These are phyloP conservation scores for Scaptomyza pallida DNA, from an alignment of 1,140 invertebrate species.

Conservation along the genomic window DNA sequence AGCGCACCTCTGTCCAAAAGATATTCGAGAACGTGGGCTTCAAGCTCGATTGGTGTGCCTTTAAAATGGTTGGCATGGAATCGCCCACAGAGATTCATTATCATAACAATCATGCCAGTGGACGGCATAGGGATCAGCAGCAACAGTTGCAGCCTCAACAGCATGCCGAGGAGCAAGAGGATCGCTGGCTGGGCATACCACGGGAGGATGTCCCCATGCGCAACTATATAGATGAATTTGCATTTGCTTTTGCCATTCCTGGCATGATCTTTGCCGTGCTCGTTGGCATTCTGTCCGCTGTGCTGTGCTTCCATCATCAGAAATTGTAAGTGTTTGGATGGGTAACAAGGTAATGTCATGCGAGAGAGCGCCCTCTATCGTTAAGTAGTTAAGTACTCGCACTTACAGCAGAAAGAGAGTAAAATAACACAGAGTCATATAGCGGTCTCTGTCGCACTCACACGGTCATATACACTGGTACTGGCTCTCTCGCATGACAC, in stretches of 20 bases:
- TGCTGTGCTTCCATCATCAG: constrained; percentile 91
- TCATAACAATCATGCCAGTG: constrained; percentile 62
- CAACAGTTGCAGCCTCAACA: constrained; percentile 39
- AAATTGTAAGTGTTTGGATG: constrained; percentile 90
- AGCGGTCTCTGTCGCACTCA: too few species aligned
- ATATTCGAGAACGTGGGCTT: constrained; percentile 91
- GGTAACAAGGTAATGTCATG: too few species aligned
- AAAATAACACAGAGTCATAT: too few species aligned
- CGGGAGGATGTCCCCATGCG: constrained; percentile 87
- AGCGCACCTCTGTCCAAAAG: constrained; percentile 92
- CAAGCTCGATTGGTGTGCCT: constrained; percentile 94
- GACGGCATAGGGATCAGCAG: constrained; percentile 52
- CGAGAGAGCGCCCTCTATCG: too few species aligned
- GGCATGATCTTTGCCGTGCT: constrained; percentile 88
- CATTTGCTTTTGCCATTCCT: constrained; percentile 89
- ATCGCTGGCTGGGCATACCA: constrained; percentile 82
- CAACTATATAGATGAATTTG: constrained; percentile 89
- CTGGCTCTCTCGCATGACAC: too few species aligned
- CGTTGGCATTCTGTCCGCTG: constrained; percentile 88
- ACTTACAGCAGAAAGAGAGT: too few species aligned
- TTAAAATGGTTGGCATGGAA: constrained; percentile 88
- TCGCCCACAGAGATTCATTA: constrained; percentile 76
- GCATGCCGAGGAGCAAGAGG: constrained; percentile 31
- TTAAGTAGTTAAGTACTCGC: too few species aligned
- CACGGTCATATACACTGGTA: too few species aligned